phyloP scores from a whole-genome alignment of 2,797 vertebrate genomes.

The Zalophus californianus region DNA sequence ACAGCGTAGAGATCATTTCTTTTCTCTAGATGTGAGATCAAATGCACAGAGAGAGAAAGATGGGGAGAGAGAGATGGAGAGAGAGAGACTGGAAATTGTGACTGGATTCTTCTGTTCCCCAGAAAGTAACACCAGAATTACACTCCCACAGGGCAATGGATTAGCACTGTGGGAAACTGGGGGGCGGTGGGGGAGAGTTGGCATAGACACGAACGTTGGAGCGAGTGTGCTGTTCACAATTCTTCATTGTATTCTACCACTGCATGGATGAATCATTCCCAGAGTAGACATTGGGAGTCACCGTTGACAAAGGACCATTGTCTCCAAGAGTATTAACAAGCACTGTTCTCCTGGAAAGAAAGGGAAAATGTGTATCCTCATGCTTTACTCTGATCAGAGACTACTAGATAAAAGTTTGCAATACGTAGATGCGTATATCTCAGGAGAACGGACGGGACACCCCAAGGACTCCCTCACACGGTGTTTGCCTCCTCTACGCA shows the following conservation, averaged over 20 bases:
- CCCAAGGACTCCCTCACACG: background rate
- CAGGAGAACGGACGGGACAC: background rate
- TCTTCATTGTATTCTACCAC: background rate
- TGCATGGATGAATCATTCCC: too few species aligned
- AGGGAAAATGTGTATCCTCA: background rate
- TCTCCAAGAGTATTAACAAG: background rate
- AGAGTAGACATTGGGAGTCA: background rate
- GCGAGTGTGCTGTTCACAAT: too few species aligned
- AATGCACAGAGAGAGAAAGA: background rate
- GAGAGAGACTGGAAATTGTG: background rate
- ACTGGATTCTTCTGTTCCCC: too few species aligned
- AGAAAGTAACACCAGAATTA: too few species aligned
- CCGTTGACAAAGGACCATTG: background rate
- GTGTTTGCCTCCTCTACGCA: background rate
- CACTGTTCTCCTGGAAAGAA: background rate
- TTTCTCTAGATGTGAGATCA: background rate
- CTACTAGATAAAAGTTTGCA: background rate
- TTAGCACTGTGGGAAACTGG: too few species aligned
- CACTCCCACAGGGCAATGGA: fast-evolving
- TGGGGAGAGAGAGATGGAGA: too few species aligned
- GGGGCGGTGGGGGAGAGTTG: fast-evolving
- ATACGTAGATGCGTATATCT: background rate
- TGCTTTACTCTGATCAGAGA: background rate
- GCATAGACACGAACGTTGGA: fast-evolving
- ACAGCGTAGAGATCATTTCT: background rate